A percentile compares a stretch with the other conserved stretches of the same genome.
Evolutionary conservation across 2,888 invertebrate species (phyloP).

Genomic region (Hetaerina titia): DNA sequence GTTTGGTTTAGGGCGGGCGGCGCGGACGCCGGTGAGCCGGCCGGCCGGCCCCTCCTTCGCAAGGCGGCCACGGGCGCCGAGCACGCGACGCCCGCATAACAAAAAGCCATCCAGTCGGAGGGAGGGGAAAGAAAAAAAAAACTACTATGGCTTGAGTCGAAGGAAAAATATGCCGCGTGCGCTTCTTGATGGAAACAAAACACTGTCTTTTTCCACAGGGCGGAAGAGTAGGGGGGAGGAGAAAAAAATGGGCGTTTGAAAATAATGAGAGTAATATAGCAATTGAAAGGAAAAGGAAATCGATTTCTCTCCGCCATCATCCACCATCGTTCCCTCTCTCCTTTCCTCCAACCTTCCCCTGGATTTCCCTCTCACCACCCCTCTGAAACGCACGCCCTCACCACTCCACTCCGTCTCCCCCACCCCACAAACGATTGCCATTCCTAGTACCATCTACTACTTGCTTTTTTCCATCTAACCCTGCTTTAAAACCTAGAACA

Average conservation of each 20-base stretch:
- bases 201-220: not conserved
- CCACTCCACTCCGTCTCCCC: not conserved
- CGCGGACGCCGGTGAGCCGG: not conserved
- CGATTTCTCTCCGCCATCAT: not conserved
- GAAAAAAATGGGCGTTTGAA: not conserved
- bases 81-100: slow-evolving; percentile 53
- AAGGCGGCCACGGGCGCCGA: slow-evolving; percentile 29
- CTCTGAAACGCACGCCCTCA: not conserved
- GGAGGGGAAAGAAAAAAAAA: not conserved
- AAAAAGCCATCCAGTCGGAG: not conserved
- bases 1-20: too few relatives aligned
- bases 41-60: not conserved
- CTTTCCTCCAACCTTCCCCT: not conserved
- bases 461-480: too few relatives aligned
- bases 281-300: slow-evolving; percentile 44
- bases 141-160: not conserved
- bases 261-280: slow-evolving; percentile 39
- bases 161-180: slow-evolving; percentile 29
- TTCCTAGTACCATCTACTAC: too few relatives aligned
- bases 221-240: not conserved
- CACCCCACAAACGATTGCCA: not conserved
- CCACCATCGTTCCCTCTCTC: not conserved
- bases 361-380: not conserved
- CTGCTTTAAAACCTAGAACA: too few relatives aligned
- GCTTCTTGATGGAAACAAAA: slow-evolving; percentile 47